Evolutionary conservation across 2,888 invertebrate species (phyloP).

Genomic region (Cerastis rubricosa): DNA sequence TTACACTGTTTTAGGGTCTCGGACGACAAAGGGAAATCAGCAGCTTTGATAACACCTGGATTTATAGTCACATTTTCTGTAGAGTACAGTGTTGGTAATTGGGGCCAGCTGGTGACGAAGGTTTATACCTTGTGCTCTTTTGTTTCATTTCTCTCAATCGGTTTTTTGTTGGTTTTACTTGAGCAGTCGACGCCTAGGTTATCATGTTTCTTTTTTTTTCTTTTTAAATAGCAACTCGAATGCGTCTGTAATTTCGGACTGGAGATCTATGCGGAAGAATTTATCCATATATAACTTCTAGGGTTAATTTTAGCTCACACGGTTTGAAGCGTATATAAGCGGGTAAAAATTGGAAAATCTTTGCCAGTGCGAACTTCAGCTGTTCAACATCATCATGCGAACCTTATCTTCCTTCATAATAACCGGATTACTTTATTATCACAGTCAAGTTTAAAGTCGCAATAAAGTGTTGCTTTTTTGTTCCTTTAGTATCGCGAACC

Average conservation of each 20-base stretch:
- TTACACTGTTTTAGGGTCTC: slow-evolving; percentile 22
- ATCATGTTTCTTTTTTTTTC: not conserved
- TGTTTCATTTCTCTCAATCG: not conserved
- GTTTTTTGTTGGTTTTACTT: not conserved
- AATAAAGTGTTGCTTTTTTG: not conserved
- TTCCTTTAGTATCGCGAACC: not conserved
- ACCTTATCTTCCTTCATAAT: not conserved
- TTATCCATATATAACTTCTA: not conserved
- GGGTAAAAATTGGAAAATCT: not conserved
- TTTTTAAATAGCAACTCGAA: not conserved
- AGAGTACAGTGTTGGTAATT: not conserved
- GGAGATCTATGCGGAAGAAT: not conserved
- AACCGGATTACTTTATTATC: too few relatives aligned
- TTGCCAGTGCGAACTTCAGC: not conserved
- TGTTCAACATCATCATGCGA: not conserved
- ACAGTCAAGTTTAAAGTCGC: not conserved
- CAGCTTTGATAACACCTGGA: slow-evolving; percentile 15
- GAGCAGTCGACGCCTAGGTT: not conserved
- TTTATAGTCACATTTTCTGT: not conserved
- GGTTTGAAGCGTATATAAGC: not conserved
- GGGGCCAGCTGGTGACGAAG: too few relatives aligned
- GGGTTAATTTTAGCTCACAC: not conserved
- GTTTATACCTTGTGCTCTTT: not conserved
- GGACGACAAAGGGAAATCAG: slow-evolving; percentile 9
- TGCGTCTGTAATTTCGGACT: not conserved